Conservation (phyloP, 2,797 vertebrate species). For the Apogon hyalosoma region DNA sequence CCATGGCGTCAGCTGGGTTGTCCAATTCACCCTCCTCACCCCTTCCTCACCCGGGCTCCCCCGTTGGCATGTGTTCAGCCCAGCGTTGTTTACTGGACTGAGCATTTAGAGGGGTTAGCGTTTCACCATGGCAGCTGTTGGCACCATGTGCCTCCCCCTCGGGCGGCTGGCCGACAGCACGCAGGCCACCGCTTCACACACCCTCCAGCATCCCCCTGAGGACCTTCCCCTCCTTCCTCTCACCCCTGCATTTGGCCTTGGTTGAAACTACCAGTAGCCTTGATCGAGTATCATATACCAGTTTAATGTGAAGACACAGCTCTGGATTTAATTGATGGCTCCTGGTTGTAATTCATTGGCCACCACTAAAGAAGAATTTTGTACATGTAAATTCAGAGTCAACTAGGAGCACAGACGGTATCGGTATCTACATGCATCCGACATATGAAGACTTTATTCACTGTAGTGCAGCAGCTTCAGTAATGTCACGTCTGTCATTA, state of each 20-base stretch:
- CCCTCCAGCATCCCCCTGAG: conserved; percentile 73
- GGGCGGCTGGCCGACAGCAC: conserved; percentile 78
- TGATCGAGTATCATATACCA: conserved; percentile 63
- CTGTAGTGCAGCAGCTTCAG: conserved; percentile 6
- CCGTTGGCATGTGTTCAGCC: conserved; percentile 78
- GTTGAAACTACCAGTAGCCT: conserved; percentile 64
- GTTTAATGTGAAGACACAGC: conserved; percentile 68
- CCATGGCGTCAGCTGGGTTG: conserved; percentile 80
- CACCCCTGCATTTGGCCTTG: conserved; percentile 56
- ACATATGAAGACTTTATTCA: conserved; percentile 31
- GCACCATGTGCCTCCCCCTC: conserved; percentile 80
- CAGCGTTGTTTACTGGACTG: conserved; percentile 76
- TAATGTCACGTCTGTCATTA: conserved; percentile 55
- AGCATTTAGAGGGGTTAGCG: conserved; percentile 81
- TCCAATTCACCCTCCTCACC: conserved; percentile 70
- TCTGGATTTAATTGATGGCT: conserved; percentile 63
- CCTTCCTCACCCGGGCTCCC: conserved; percentile 67
- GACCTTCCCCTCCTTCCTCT: conserved; percentile 54
- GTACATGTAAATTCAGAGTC: conserved; percentile 23
- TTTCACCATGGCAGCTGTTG: conserved; percentile 85
- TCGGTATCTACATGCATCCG: conserved; percentile 2
- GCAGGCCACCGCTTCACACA: conserved; percentile 79
- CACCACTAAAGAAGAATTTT: conserved; percentile 12
- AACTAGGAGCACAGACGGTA: conserved; percentile 4
- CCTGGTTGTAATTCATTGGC: conserved; percentile 23